Conservation (phyloP, 2,113 vertebrate genomes). For the Siniperca chuatsi region DNA sequence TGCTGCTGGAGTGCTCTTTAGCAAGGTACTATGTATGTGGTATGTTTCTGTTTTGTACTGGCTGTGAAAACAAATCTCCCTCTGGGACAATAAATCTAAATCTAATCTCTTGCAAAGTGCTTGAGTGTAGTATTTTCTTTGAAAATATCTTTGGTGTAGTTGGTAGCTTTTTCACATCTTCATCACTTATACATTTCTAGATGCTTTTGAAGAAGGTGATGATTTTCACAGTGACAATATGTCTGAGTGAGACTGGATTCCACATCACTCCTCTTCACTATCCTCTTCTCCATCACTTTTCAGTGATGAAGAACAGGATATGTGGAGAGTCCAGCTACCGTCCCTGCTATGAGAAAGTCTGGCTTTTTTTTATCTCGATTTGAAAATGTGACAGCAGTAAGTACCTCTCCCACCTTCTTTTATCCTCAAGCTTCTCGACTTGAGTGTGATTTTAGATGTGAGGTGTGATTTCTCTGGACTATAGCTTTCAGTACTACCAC, state of each 20-base stretch:
- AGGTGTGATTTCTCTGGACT: background rate
- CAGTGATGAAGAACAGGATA: constrained; percentile 6
- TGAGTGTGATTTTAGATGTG: constrained; percentile 1
- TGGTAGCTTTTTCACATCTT: background rate
- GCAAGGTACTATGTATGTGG: too few species aligned
- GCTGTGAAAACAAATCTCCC: too few species aligned
- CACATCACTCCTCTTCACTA: background rate
- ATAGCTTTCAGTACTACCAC: background rate
- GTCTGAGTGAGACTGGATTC: background rate
- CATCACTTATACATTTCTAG: background rate
- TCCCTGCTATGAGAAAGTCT: background rate
- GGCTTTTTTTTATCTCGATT: background rate
- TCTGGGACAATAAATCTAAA: too few species aligned
- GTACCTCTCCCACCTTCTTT: background rate
- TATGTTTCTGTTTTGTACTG: too few species aligned
- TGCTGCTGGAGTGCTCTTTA: background rate
- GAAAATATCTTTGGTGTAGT: too few species aligned
- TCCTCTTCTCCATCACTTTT: background rate
- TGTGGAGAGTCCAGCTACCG: background rate
- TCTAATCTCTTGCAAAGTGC: background rate
- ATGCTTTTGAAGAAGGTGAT: background rate
- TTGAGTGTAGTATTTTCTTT: background rate
- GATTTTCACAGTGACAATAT: background rate
- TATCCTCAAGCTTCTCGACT: background rate
- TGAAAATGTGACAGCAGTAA: constrained; percentile 29